Evolutionary conservation across 1,140 invertebrate species (phyloP).

Genomic region (Campoletis sonorensis): DNA sequence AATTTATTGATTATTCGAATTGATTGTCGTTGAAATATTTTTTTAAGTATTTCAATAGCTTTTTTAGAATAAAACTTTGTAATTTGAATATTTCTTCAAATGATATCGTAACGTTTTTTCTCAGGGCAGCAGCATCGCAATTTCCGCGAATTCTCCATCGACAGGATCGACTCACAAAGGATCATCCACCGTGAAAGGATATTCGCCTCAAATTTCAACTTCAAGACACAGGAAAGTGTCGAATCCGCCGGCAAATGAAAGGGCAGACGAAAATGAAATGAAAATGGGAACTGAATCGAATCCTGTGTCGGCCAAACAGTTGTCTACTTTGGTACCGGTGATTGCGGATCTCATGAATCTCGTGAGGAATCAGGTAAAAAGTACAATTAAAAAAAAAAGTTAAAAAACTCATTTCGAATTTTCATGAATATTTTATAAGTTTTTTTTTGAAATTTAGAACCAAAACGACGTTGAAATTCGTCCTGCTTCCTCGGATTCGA

Average conservation of each 20-base stretch:
- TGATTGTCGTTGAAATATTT: too few relatives aligned
- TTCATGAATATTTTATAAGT: too few relatives aligned
- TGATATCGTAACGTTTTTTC: too few relatives aligned
- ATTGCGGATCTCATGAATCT: slow-evolving; percentile 66
- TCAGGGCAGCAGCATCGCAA: slow-evolving; percentile 35
- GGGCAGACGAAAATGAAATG: slow-evolving; percentile 23
- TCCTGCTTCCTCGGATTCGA: not conserved
- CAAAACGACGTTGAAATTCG: not conserved
- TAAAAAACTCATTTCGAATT: too few relatives aligned
- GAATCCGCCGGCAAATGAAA: slow-evolving; percentile 43
- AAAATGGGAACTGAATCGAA: not conserved
- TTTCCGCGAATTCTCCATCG: not conserved
- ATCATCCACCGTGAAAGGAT: not conserved
- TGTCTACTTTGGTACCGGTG: slow-evolving; percentile 66
- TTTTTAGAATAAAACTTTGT: too few relatives aligned
- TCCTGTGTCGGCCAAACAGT: slow-evolving; percentile 56
- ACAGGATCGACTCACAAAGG: not conserved
- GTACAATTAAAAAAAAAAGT: too few relatives aligned
- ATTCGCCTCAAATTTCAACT: not conserved
- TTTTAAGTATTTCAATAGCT: not conserved
- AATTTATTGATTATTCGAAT: too few relatives aligned
- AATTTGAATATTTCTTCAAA: too few relatives aligned
- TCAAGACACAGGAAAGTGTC: slow-evolving; percentile 14
- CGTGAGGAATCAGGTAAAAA: slow-evolving; percentile 61
- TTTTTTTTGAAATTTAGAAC: too few relatives aligned